phyloP scores from a whole-genome alignment of 2,797 vertebrate species.

The Mastacembelus armatus region DNA sequence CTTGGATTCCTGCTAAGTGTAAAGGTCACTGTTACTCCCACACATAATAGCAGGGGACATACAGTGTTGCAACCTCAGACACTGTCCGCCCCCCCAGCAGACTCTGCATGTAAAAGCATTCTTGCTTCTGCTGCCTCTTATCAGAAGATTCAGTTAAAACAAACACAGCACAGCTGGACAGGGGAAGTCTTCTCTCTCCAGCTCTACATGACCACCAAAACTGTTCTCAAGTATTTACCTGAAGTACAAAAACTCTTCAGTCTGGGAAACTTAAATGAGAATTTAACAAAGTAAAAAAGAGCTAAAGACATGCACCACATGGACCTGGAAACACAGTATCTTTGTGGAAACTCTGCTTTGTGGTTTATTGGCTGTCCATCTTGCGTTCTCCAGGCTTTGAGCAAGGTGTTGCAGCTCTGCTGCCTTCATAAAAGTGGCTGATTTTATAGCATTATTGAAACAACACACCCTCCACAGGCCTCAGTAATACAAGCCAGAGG shows the following conservation, averaged over 20 bases:
- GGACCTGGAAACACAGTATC: conserved; percentile 18
- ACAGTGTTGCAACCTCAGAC: conserved; percentile 27
- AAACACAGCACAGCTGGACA: conserved; percentile 49
- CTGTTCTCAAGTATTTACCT: neutral
- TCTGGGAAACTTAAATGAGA: neutral
- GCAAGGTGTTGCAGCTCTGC: conserved; percentile 37
- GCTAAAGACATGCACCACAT: conserved; percentile 6
- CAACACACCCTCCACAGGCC: conserved; percentile 48
- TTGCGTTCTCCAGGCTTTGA: conserved; percentile 32
- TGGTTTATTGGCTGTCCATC: conserved; percentile 16
- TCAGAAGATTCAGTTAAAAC: conserved; percentile 52
- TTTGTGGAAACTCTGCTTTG: neutral
- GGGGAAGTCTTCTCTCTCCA: conserved; percentile 16
- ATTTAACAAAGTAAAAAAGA: neutral
- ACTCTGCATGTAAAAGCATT: conserved; percentile 70
- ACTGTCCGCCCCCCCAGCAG: conserved; percentile 46
- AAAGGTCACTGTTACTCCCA: conserved; percentile 69
- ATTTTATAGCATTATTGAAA: conserved; percentile 28
- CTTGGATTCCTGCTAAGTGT: conserved; percentile 56
- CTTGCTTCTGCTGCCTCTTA: conserved; percentile 67
- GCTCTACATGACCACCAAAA: neutral
- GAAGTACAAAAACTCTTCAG: neutral
- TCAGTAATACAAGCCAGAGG: conserved; percentile 54
- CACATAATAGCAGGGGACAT: conserved; percentile 35
- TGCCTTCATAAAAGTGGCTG: neutral